Base-by-base conservation (phyloP, 2,797 vertebrate species). In the Pygocentrus nattereri region DNA sequence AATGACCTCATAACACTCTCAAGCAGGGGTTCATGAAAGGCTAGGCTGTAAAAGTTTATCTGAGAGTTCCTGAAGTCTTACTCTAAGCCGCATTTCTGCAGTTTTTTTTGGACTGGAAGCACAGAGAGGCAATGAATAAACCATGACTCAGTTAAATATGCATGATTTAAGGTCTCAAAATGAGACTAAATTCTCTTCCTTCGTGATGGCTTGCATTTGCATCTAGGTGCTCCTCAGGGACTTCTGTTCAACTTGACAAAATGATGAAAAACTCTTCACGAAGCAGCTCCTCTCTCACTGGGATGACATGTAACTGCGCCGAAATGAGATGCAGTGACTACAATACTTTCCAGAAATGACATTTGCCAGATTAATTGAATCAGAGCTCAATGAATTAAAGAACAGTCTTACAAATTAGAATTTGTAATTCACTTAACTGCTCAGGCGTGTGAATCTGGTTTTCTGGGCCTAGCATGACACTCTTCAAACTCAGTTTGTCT, bases 361-460 rank as follows among this genome's bases (percentile, higher is more conserved):
- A 74, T 80, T 78, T 79, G 56, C 49, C 52, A 31, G 71, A 56
- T 78, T 82, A 75, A 86, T 56, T 83, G 65, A 83, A 85, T 85
- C 30, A 16, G 49, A 74, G 62, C 79, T 58, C 52, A 44, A 61
- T 38, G 62, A 62, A 76, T 75, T 79, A 80, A 49, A 87, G 73
- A 73, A 70, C 49, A 78, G 78, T 69, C 81, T 52, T 78, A 75
- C 47, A 52, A 78, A 71, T 58, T 85, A 74, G 76, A 49, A 85
- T 82, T 76, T 83, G 67, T 74, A 83, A 76, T 81, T 85, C 81
- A 73, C 23, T 81, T 69, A 79, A 65, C 47, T 52, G 16, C 56
- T 76, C 56, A 73, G 59, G 76, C 62, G 65, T 83, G 72, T 65
- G 74, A 83, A 83, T 54, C 71, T 76, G 69, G 56, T 75, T 79